Conservation (phyloP, 2,113 vertebrate species). For the Heteronetta atricapilla region DNA sequence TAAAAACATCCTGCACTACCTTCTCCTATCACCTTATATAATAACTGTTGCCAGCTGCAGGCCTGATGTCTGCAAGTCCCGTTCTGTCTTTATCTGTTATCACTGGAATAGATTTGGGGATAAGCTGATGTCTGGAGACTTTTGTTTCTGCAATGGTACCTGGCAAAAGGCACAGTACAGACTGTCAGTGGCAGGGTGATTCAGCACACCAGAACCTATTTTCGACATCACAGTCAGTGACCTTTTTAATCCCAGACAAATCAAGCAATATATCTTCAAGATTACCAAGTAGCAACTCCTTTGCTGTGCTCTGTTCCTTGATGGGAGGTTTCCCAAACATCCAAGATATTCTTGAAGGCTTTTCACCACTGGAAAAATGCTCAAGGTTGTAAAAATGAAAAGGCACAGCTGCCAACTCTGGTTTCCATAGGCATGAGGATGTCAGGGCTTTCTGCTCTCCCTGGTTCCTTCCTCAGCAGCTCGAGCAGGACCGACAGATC, state of each 20-base stretch:
- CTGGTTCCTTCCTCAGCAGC: neutral
- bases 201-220: conserved; percentile 8
- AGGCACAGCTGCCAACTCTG: neutral
- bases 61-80: conserved; percentile 41
- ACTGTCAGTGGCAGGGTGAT: neutral
- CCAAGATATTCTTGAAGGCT: conserved; percentile 16
- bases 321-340: conserved; percentile 3
- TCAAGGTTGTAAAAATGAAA: conserved; percentile 8
- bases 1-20: conserved; percentile 26
- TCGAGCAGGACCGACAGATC: neutral
- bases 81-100: conserved; percentile 56
- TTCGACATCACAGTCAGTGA: neutral
- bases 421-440: neutral
- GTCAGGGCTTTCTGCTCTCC: neutral
- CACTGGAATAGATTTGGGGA: neutral
- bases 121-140: conserved; percentile 16
- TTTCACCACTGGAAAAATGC: neutral
- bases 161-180: neutral
- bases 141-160: neutral
- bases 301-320: neutral
- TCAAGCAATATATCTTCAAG: conserved; percentile 11
- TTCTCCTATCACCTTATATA: neutral
- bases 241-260: neutral
- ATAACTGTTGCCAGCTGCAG: conserved; percentile 26
- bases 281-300: neutral